These are phyloP conservation scores for Laticauda colubrina DNA, from an alignment of 2,113 vertebrate genomes.

Conservation along the genomic window DNA sequence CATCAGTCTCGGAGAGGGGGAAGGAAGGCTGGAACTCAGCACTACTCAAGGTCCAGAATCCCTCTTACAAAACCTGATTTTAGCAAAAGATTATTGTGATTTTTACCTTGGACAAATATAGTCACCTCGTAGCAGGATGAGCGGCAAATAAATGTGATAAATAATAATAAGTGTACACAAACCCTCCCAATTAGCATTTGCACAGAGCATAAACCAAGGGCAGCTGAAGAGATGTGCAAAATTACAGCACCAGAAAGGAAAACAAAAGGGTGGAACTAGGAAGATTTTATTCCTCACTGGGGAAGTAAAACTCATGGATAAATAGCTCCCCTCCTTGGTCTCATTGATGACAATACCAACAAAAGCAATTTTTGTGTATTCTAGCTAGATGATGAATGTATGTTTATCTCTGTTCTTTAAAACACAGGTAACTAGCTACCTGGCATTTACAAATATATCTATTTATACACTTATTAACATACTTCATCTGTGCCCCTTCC, in stretches of 20 bases:
- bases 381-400: neutral
- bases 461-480: neutral
- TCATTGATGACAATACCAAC: neutral
- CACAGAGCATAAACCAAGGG: neutral
- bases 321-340: neutral
- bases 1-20: too few species aligned
- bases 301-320: neutral
- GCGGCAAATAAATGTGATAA: neutral
- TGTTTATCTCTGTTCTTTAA: neutral
- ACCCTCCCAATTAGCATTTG: neutral
- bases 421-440: neutral
- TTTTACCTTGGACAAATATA: neutral
- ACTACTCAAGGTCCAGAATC: neutral
- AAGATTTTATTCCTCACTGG: neutral
- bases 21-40: neutral
- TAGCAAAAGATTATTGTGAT: neutral
- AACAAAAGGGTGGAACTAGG: neutral
- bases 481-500: neutral
- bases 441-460: neutral
- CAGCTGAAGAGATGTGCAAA: neutral
- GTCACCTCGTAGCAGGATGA: neutral
- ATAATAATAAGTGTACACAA: neutral
- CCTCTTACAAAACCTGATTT: neutral
- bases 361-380: neutral
- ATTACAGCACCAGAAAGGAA: neutral